These are phyloP conservation scores for Marronus borbonicus DNA, from an alignment of 2,888 invertebrate genomes.

Conservation along the genomic window DNA sequence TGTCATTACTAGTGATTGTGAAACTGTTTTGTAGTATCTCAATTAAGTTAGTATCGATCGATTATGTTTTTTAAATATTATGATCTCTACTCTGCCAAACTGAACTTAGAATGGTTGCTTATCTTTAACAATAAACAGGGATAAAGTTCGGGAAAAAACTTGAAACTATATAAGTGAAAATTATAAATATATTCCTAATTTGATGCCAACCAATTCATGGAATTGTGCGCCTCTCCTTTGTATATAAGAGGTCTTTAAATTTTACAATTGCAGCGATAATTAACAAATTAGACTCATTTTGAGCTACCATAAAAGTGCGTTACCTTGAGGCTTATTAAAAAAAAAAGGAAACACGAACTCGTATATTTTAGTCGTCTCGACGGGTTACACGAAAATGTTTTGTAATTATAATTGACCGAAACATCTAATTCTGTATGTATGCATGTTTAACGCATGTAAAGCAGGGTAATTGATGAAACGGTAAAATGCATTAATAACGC, in stretches of 20 bases:
- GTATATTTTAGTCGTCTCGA: not conserved
- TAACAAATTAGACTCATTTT: conserved; percentile 32
- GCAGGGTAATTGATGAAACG: not conserved
- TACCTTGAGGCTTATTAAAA: not conserved
- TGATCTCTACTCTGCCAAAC: too few relatives aligned
- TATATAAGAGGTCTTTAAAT: conserved; percentile 5
- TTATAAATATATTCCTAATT: not conserved
- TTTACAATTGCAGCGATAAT: conserved; percentile 25
- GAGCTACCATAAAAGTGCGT: conserved; percentile 9
- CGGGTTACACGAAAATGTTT: conserved; percentile 3
- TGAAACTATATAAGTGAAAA: too few relatives aligned
- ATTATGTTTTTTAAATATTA: too few relatives aligned
- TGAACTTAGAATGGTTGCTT: too few relatives aligned
- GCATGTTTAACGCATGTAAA: not conserved
- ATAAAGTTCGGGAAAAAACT: too few relatives aligned
- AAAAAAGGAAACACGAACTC: not conserved
- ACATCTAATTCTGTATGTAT: not conserved
- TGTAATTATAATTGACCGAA: not conserved
- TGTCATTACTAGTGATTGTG: too few relatives aligned
- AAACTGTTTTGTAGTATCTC: too few relatives aligned
- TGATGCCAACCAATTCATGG: not conserved
- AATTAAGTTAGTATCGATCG: too few relatives aligned
- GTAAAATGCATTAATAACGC: conserved; percentile 6
- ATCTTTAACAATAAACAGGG: too few relatives aligned
- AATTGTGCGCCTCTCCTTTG: not conserved